phyloP scores from a whole-genome alignment of 1,140 invertebrate genomes.

The Sinonovacula constricta region DNA sequence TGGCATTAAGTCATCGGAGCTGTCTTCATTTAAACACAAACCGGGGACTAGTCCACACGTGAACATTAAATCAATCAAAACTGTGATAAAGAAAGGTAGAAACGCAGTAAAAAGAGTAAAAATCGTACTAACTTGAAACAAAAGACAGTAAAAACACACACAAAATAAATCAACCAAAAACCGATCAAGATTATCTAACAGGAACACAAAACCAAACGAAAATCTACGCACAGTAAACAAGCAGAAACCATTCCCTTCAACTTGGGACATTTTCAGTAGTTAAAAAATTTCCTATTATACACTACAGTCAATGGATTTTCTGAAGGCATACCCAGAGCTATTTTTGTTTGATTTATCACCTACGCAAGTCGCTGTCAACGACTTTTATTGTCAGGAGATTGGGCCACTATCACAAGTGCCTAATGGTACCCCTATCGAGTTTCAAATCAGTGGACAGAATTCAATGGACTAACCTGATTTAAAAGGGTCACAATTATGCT shows the following conservation, averaged over 20 bases:
- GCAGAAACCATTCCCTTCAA: neutral
- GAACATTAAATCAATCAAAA: no score
- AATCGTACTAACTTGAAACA: no score
- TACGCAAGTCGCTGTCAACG: conserved; percentile 36
- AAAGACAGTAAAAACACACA: no score
- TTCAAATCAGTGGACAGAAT: conserved; percentile 52
- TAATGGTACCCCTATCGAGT: conserved; percentile 36
- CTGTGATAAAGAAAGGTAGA: no score
- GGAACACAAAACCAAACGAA: no score
- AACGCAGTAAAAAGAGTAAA: no score
- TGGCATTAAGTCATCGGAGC: conserved; percentile 10
- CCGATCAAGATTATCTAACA: neutral
- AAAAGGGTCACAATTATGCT: conserved; percentile 31
- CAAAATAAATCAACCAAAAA: neutral
- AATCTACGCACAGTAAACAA: no score
- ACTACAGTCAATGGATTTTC: conserved; percentile 35
- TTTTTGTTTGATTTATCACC: conserved; percentile 51
- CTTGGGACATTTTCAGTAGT: conserved; percentile 9
- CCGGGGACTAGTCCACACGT: neutral
- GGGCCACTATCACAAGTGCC: conserved; percentile 50
- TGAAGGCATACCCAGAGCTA: conserved; percentile 44
- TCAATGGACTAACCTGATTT: conserved; percentile 56
- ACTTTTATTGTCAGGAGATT: conserved; percentile 45
- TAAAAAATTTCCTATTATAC: conserved; percentile 35
- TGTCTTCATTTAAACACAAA: neutral